A percentile compares a stretch with the other conserved stretches of the same genome.
Conservation (phyloP, 2,797 vertebrate genomes). For the Schizothorax lantsangensis region DNA sequence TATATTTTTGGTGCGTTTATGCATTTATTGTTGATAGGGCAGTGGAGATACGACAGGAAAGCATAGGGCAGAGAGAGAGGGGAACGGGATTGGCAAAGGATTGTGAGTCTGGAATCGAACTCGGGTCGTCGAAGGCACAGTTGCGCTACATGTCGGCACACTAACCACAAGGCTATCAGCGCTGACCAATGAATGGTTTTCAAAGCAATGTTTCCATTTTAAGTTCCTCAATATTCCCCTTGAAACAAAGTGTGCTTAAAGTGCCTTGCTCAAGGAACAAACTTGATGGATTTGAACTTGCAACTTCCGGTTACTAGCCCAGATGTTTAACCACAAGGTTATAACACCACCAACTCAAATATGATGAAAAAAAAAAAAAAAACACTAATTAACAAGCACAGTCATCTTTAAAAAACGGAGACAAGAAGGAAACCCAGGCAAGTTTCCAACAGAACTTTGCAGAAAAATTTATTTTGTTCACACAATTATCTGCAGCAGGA, state of each 20-base stretch:
- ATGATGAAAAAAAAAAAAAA: too few species aligned
- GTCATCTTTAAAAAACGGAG: background rate
- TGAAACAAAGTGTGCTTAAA: background rate
- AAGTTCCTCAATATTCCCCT: background rate
- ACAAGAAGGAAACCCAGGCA: background rate
- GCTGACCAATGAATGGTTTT: background rate
- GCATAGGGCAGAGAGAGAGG: too few species aligned
- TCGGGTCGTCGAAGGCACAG: too few species aligned
- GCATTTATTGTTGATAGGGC: background rate
- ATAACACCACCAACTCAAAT: background rate
- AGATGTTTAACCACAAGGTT: background rate
- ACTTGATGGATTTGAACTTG: background rate
- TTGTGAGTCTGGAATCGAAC: too few species aligned
- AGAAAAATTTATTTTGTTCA: background rate
- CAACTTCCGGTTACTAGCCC: background rate
- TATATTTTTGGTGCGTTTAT: too few species aligned
- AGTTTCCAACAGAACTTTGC: constrained; percentile 16
- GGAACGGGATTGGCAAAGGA: too few species aligned
- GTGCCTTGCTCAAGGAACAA: background rate
- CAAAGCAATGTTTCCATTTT: background rate
- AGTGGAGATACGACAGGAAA: background rate
- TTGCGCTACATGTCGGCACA: too few species aligned
- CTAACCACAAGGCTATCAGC: too few species aligned
- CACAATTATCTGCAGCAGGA: background rate
- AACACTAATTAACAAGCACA: background rate